Evolutionary conservation across 2,113 vertebrate species (phyloP), one percentile per base, ranked within the genome.

Genomic region (Stomatorhinus ivindoensis): DNA sequence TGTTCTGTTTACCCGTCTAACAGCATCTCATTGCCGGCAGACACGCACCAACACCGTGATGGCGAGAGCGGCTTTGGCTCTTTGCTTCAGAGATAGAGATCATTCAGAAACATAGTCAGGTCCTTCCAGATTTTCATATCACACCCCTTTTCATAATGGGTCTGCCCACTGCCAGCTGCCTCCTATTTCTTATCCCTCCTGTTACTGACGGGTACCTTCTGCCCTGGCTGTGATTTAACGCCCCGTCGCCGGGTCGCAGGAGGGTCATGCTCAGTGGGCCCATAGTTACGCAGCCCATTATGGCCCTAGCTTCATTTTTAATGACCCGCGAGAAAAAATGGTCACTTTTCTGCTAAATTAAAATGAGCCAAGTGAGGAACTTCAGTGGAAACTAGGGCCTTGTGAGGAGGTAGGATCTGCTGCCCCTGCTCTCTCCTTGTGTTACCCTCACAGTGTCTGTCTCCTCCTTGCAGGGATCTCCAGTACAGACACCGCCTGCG

Each of bases 401-500:
- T 24, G 24, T n/a, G 11, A 50, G 11, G 48, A 50, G 48, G 48
- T 50, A 50, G 48, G 48, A 47, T 47, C 47, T 10, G 5, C 24
- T 61, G 58, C n/a, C 2, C 87, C 90, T 86, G 95, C 0, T 24
- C 24, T n/a, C 19, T n/a, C 2, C 87, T 90, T 82, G 95, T 58
- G 15, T 2, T 61, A 4, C 8, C 55, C 55, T 58, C 55, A 58
- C 21, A n/a, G n/a, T n/a, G n/a, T n/a, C n/a, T n/a, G n/a, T 65
- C 3, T 39, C 35, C 21, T 35, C 0, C 87, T 90, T 88, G 95
- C 92, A 97, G 97, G 96, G 96, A 97, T 96, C 94, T 96, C 96
- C 94, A 97, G 97, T 95, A 97, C 96, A 97, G 95, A 96, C 94
- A 96, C 96, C 95, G 95, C 96, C 95, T 96, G 96, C 92, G 95